A percentile compares a stretch with the other conserved stretches of the same genome.
These are phyloP conservation scores for Drosophila pallidifrons DNA, from an alignment of 1,140 invertebrate species.

Conservation along the genomic window DNA sequence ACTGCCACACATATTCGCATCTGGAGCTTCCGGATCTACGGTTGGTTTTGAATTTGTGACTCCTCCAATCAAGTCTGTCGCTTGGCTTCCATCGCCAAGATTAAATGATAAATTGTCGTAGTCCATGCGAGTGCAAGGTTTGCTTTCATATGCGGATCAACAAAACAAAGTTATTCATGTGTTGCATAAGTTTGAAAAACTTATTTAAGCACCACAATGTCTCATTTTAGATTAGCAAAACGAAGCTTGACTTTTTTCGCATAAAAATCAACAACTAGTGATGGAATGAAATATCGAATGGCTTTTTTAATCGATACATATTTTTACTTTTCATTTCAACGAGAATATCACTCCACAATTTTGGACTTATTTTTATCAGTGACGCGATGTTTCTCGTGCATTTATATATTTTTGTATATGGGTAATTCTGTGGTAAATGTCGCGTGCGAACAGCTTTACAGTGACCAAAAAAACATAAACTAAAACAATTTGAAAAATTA, in stretches of 20 bases:
- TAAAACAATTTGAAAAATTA: no score
- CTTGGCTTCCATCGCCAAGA: constrained; percentile 51
- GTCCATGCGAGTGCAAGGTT: constrained; percentile 49
- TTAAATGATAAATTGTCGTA: constrained; percentile 59
- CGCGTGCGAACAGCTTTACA: no score
- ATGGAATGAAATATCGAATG: constrained; percentile 34
- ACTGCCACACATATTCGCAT: constrained; percentile 60
- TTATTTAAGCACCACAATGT: constrained; percentile 34
- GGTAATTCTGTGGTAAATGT: no score
- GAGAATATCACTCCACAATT: no score
- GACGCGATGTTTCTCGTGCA: no score
- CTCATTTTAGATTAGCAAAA: constrained; percentile 16
- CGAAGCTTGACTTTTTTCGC: constrained; percentile 55
- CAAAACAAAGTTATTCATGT: not conserved
- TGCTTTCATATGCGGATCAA: not conserved
- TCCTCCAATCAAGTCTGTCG: constrained; percentile 28
- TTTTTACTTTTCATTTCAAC: not conserved
- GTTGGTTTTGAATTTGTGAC: constrained; percentile 20
- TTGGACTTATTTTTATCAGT: no score
- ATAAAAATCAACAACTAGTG: constrained; percentile 75
- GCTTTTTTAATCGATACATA: constrained; percentile 7
- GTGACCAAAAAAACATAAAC: no score
- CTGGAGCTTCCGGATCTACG: constrained; percentile 38
- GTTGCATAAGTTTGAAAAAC: not conserved
- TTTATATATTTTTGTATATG: no score